A percentile compares a stretch with the other conserved stretches of the same genome.
Evolutionary conservation across 2,888 invertebrate species (phyloP).

Genomic region (Marronus borbonicus): DNA sequence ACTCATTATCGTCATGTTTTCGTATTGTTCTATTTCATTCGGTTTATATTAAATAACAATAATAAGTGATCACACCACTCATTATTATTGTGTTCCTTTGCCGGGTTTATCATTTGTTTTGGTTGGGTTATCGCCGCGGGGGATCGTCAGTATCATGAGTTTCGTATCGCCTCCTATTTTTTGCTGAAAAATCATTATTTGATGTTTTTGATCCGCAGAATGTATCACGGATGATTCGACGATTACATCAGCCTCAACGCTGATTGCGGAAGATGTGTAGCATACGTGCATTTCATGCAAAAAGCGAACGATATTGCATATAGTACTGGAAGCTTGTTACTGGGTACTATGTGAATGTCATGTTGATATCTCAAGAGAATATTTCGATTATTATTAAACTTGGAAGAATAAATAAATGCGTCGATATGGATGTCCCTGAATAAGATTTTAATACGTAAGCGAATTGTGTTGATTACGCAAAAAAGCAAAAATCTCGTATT

Average conservation of each 20-base stretch:
- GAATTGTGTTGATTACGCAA: no score
- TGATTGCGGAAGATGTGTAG: neutral
- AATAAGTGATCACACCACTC: slow-evolving; percentile 30
- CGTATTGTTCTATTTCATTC: slow-evolving; percentile 23
- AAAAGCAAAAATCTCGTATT: no score
- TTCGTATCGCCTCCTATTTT: neutral
- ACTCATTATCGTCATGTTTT: slow-evolving; percentile 29
- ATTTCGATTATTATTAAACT: no score
- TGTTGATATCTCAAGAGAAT: no score
- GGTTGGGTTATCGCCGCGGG: slow-evolving; percentile 27
- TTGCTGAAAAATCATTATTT: neutral
- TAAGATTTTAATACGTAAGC: no score
- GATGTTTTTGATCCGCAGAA: slow-evolving; percentile 4
- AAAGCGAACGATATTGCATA: no score
- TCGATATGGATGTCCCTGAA: no score
- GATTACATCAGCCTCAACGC: neutral
- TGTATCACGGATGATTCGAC: neutral
- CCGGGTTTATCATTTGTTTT: slow-evolving; percentile 24
- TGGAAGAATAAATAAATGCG: no score
- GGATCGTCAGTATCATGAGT: slow-evolving; percentile 38
- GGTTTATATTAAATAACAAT: slow-evolving; percentile 33
- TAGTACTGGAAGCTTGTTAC: no score
- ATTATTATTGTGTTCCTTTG: slow-evolving; percentile 12
- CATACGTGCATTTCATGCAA: neutral
- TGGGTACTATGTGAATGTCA: no score